phyloP scores from a whole-genome alignment of 2,113 vertebrate species.

The Melierax canorus region DNA sequence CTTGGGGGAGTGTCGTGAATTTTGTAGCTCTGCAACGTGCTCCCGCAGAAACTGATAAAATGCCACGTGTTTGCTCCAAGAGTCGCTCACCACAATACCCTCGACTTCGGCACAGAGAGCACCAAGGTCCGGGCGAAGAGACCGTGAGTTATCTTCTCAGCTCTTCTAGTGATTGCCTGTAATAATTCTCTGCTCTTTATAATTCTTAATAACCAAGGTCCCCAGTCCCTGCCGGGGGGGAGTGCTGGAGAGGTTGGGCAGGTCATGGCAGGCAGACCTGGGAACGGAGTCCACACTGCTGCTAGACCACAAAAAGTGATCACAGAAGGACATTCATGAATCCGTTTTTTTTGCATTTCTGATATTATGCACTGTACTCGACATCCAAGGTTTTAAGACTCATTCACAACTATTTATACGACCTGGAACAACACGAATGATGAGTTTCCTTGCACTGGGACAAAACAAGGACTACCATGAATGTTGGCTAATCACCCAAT shows the following conservation, averaged over 20 bases:
- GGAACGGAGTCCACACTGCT: not conserved
- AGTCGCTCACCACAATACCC: not conserved
- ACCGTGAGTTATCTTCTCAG: not conserved
- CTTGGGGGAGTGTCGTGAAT: not conserved
- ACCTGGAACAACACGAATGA: not conserved
- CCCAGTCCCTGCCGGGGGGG: not conserved
- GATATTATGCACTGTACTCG: not conserved
- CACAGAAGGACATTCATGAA: not conserved
- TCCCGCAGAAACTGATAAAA: not conserved
- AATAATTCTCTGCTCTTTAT: not conserved
- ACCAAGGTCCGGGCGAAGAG: not conserved
- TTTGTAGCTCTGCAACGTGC: not conserved
- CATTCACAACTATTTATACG: not conserved
- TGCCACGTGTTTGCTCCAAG: accelerated
- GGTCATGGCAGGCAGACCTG: not conserved
- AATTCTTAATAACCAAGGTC: constrained; percentile 11
- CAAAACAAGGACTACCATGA: not conserved
- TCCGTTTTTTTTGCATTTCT: not conserved
- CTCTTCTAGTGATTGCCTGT: not conserved
- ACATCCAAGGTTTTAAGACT: not conserved
- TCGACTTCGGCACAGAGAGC: not conserved
- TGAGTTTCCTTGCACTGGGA: not conserved
- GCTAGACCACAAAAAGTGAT: not conserved
- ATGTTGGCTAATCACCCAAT: not conserved
- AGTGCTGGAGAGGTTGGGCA: not conserved